Base-by-base conservation (phyloP, 1,140 invertebrate species). In the Penaeus chinensis region DNA sequence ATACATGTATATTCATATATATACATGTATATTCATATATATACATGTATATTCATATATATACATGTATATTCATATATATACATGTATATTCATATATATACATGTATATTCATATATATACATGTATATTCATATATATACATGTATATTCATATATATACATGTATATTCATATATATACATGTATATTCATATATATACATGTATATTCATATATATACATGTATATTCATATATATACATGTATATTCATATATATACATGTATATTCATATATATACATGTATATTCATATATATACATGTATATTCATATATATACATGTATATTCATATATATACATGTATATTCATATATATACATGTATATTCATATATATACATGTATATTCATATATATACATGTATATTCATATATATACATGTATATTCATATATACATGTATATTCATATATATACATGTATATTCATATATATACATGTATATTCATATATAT, bases 1-100 rank as follows among this genome's bases (percentile, higher is more conserved):
- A 66, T 66, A 66, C 27, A 66, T 66, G 27, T 66, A 66, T 66
- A 66, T 66, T n/a, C 27, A 66, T 66, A 66, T 66, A 66, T 66
- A 66, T 66, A 66, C 27, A 66, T 66, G 27, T 66, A 18, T 66
- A 18, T 66, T 7, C 27, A 66, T 66, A 66, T 66, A 66, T 66
- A 66, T 66, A 66, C 27, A 66, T 66, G 27, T 66, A 66, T 66
- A 66, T 66, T n/a, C 27, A 66, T 66, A 66, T 66, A 66, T 66
- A 66, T 66, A 66, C 27, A 66, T 66, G 27, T 66, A 66, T 66
- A 66, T 66, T n/a, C 27, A 66, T 66, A 66, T 66, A 66, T 66
- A 66, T 66, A 66, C 27, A 66, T 66, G 27, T 66, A 66, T 66
- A 66, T 66, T n/a, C 27, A 66, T 66, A 66, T 66, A 66, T 66